Evolutionary conservation across 2,888 invertebrate species (phyloP).

Genomic region (Trypoxylon attenuatum): DNA sequence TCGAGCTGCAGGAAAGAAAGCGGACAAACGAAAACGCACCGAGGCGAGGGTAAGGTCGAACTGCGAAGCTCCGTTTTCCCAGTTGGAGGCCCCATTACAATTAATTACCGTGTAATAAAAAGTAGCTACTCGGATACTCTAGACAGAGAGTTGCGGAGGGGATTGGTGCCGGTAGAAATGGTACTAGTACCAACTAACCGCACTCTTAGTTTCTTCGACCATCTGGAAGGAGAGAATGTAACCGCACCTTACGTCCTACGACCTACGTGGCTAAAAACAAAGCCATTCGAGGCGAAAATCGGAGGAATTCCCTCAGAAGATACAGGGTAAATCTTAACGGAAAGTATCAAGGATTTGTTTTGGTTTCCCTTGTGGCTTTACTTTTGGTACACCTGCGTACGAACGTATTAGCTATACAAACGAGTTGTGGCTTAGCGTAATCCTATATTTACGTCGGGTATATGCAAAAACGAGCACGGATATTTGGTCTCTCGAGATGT

Average conservation of each 20-base stretch:
- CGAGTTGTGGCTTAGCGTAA: too few species aligned
- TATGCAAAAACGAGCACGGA: too few species aligned
- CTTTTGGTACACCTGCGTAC: conserved; percentile 24
- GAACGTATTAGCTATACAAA: too few species aligned
- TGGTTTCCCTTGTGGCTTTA: conserved; percentile 29
- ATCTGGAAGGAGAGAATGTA: conserved; percentile 33
- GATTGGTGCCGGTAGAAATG: conserved; percentile 8
- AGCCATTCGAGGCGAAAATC: conserved; percentile 8
- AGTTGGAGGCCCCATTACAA: conserved; percentile 44
- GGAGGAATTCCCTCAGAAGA: background rate
- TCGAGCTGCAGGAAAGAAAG: conserved; percentile 13
- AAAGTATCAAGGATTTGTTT: conserved; percentile 12
- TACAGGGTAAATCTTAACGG: too few species aligned
- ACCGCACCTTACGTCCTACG: conserved; percentile 46
- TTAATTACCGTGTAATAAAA: conserved; percentile 54
- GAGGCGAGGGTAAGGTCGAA: conserved; percentile 5
- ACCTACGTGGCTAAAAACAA: conserved; percentile 53
- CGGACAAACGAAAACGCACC: conserved; percentile 14
- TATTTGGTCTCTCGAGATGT: too few species aligned
- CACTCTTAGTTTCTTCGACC: conserved; percentile 39
- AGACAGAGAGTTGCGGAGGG: conserved; percentile 16
- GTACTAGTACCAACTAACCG: conserved; percentile 34
- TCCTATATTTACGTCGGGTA: too few species aligned
- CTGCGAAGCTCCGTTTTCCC: conserved; percentile 32
- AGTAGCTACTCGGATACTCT: conserved; percentile 37